phyloP scores from a whole-genome alignment of 1,140 invertebrate species.

The Drosophila asahinai region DNA sequence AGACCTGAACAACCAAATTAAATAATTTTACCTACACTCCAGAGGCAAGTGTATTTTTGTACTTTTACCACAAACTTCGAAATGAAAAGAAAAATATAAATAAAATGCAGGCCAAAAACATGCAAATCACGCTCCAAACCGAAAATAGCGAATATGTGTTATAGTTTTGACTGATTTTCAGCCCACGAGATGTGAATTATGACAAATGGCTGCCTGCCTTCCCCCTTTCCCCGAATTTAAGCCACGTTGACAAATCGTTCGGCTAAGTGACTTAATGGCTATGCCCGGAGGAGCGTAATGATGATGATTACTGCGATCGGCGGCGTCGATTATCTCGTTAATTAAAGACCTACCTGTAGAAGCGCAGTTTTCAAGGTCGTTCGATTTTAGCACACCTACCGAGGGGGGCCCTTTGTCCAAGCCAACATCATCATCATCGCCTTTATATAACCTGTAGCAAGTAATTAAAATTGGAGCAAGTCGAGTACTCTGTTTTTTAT shows the following conservation, averaged over 20 bases:
- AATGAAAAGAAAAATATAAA: conserved; percentile 4
- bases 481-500: conserved; percentile 30
- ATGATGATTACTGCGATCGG: conserved; percentile 53
- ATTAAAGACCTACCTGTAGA: conserved; percentile 40
- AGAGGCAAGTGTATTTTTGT: conserved; percentile 23
- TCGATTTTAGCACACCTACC: conserved; percentile 62
- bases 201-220: conserved; percentile 55
- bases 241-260: conserved; percentile 67
- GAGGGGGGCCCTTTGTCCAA: conserved; percentile 19
- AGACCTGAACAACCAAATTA: conserved; percentile 13
- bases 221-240: conserved; percentile 5
- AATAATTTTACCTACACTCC: conserved; percentile 38
- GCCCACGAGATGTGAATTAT: conserved; percentile 71
- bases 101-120: conserved; percentile 20
- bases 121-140: conserved; percentile 52
- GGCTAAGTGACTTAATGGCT: conserved; percentile 66
- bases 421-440: conserved; percentile 8
- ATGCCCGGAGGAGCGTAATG: conserved; percentile 35
- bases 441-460: conserved; percentile 64
- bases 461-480: conserved; percentile 69
- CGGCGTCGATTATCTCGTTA: conserved; percentile 70
- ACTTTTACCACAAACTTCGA: conserved; percentile 50
- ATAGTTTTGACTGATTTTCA: conserved; percentile 69
- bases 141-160: conserved; percentile 48
- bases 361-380: conserved; percentile 58